A percentile compares a stretch with the other conserved stretches of the same genome.
phyloP scores from a whole-genome alignment of 1,140 invertebrate species.

The Diabrotica undecimpunctata region DNA sequence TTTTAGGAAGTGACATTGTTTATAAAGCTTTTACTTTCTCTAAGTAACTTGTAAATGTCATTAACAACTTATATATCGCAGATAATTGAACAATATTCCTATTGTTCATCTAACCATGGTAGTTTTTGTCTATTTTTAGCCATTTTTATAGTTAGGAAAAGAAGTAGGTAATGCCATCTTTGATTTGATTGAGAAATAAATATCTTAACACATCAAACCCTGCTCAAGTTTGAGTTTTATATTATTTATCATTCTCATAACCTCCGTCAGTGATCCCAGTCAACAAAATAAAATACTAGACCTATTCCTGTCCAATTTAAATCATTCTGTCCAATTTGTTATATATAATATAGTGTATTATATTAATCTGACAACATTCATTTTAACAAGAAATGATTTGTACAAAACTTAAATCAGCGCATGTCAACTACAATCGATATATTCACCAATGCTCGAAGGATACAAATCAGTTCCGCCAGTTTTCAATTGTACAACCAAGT shows the following conservation, averaged over 20 bases:
- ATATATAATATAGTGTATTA: constrained; percentile 24
- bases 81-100: too few species aligned
- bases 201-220: background rate
- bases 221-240: background rate
- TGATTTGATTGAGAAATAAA: background rate
- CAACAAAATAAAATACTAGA: constrained; percentile 39
- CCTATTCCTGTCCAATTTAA: constrained; percentile 40
- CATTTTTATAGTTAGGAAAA: background rate
- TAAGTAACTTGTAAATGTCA: too few species aligned
- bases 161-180: background rate
- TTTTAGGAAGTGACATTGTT: too few species aligned
- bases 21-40: too few species aligned
- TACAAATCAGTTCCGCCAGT: background rate
- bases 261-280: constrained; percentile 27
- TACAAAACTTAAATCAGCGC: constrained; percentile 10
- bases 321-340: constrained; percentile 38
- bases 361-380: constrained; percentile 13
- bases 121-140: too few species aligned
- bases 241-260: constrained; percentile 7
- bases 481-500: background rate
- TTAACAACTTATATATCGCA: too few species aligned
- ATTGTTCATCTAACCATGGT: too few species aligned
- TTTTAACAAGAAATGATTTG: constrained; percentile 11
- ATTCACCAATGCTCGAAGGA: background rate
- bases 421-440: constrained; percentile 10